Evolutionary conservation across 1,140 invertebrate species (phyloP), one percentile per base, ranked within the genome.

Genomic region (Drosophila sp.): DNA sequence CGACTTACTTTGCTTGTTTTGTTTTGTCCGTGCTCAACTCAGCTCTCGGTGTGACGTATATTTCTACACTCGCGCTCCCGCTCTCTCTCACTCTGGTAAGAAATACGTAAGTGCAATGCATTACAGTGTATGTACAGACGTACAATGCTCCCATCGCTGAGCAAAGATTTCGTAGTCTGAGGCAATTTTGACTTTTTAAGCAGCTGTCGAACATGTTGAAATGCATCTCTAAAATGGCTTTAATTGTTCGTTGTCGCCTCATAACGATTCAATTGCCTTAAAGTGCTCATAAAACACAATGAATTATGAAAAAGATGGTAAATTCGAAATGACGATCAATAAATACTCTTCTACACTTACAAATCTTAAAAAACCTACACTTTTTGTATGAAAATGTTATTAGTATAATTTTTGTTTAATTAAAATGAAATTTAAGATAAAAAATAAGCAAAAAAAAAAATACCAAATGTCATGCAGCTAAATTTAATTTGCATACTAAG

Each of bases 161-260:
- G 46, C 46, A 53, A 63, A 61, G 59, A 72, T 63, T 87, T 76
- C 32, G 59, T 63, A 70, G 67, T 78, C 75, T 87, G 82, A 43
- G 62, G 78, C 63, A 86, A 81, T 81, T 69, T 78, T 67, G 73
- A 54, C 56, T 46, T 72, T 81, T 54, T 48, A 65, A 46, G 54
- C 36, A 76, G 51, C 50, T 61, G 64, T 14, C 56, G 27, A 64
- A 56, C 21, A n/a, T 63, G 8, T 7, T 13, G 14, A 59, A 59
- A 50, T 34, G 45, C 43, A 59, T 36, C 34, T 67, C 16, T 41
- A 16, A 25, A 61, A 59, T 51, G 36, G 13, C 61, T 54, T 62
- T 63, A 45, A 54, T 29, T 70, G 48, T 45, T 50, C 16, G 18
- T 13, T 63, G 46, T 43, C 57, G 57, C 18, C 25, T 29, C 21